Percentiles rank a stretch among this genome's conserved stretches.
These are phyloP conservation scores for Lepidocolaptes lacrymiger DNA, from an alignment of 2,797 vertebrate species.

Conservation along the genomic window DNA sequence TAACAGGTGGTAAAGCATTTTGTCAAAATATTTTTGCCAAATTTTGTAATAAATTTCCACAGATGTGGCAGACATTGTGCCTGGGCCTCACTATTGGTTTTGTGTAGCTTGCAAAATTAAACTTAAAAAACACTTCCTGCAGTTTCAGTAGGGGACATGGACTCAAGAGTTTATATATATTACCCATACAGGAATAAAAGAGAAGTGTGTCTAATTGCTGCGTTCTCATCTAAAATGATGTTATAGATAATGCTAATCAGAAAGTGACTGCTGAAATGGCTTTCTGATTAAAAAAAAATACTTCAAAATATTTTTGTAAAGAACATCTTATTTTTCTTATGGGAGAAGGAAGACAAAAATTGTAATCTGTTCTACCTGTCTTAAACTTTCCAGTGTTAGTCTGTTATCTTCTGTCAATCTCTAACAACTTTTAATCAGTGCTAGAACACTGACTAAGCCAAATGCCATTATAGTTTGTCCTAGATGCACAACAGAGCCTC, in stretches of 20 bases:
- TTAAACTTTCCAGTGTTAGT: neutral
- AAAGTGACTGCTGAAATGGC: neutral
- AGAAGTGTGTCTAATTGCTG: neutral
- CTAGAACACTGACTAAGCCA: neutral
- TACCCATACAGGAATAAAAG: neutral
- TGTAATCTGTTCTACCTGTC: neutral
- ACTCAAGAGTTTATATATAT: neutral
- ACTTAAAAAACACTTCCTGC: neutral
- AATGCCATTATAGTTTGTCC: neutral
- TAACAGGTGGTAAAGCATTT: neutral
- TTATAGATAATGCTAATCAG: neutral
- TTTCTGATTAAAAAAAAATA: neutral
- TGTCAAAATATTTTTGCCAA: neutral
- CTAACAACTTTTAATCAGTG: neutral
- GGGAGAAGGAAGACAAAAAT: neutral
- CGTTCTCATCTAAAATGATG: neutral
- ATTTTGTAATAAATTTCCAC: neutral
- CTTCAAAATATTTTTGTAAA: neutral
- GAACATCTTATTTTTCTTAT: rapidly evolving
- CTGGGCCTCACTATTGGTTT: neutral
- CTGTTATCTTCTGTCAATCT: neutral
- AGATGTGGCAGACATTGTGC: neutral
- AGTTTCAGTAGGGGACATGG: neutral
- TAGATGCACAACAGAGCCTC: neutral
- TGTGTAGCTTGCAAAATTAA: neutral